Evolutionary conservation across 2,888 invertebrate species (phyloP).

Genomic region (Eucera pruinosa): DNA sequence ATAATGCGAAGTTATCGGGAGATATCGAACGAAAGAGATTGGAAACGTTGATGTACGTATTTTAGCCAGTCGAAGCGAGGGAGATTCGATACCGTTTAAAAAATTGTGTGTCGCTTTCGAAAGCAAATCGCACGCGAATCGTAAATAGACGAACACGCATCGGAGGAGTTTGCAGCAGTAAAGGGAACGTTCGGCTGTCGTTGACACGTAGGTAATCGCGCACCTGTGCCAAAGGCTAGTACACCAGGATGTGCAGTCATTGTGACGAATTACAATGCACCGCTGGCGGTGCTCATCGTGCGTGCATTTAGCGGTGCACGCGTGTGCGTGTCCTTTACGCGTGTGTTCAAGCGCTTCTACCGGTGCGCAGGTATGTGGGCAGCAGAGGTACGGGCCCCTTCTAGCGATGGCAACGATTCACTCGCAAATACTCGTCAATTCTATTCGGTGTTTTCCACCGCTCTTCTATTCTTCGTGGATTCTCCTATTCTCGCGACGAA

Average conservation of each 20-base stretch:
- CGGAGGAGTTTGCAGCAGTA: neutral
- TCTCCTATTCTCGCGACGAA: no score
- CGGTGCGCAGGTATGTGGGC: slow-evolving; percentile 21
- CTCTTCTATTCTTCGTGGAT: no score
- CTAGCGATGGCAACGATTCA: slow-evolving; percentile 9
- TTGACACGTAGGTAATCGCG: slow-evolving; percentile 75
- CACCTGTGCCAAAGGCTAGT: slow-evolving; percentile 79
- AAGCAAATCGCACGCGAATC: slow-evolving; percentile 16
- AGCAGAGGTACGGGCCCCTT: slow-evolving; percentile 31
- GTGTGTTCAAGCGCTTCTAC: no score
- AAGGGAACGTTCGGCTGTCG: slow-evolving; percentile 66
- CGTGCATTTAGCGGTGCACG: slow-evolving; percentile 61
- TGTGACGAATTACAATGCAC: slow-evolving; percentile 81
- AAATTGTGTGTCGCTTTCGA: slow-evolving; percentile 54
- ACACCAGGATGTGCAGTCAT: slow-evolving; percentile 81
- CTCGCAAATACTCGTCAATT: neutral
- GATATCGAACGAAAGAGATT: no score
- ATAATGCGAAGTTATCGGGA: no score
- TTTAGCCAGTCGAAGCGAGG: no score
- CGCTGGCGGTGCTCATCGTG: slow-evolving; percentile 63
- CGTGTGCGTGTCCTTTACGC: neutral
- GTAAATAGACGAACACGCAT: slow-evolving; percentile 40
- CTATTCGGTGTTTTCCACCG: no score
- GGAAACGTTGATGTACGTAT: no score
- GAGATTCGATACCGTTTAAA: slow-evolving; percentile 19